Evolutionary conservation across 2,113 vertebrate species (phyloP).

Genomic region (Carlito syrichta): DNA sequence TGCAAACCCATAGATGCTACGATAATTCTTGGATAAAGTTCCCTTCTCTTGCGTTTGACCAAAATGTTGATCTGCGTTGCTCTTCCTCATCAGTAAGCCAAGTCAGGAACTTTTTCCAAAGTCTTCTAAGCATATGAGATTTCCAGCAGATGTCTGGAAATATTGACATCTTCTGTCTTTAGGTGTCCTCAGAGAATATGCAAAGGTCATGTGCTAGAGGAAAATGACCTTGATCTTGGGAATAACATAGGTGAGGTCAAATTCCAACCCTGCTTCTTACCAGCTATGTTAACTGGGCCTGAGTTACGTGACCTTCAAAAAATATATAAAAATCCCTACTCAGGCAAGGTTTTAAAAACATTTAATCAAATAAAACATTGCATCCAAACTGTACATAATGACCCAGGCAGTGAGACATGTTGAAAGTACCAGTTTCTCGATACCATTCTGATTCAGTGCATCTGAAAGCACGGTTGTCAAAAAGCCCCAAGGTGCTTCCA

Average conservation of each 20-base stretch:
- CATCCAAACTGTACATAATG: neutral
- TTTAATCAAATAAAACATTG: neutral
- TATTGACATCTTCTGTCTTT: accelerated
- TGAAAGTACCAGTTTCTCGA: too few species aligned
- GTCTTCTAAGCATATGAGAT: neutral
- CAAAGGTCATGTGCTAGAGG: neutral
- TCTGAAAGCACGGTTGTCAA: neutral
- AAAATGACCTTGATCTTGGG: neutral
- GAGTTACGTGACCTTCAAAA: neutral
- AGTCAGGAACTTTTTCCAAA: neutral
- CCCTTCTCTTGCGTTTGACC: neutral
- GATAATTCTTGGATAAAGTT: accelerated
- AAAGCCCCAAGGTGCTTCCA: neutral
- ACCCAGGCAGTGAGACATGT: too few species aligned
- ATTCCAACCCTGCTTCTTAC: neutral
- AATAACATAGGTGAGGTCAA: neutral
- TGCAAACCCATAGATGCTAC: accelerated
- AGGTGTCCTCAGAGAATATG: neutral
- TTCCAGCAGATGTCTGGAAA: neutral
- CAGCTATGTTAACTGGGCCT: neutral
- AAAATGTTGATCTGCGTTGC: neutral
- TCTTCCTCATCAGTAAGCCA: neutral
- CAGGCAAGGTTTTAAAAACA: neutral
- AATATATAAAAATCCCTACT: neutral
- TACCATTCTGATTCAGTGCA: too few species aligned